Evolutionary conservation across 2,888 invertebrate genomes (phyloP), one percentile per base, ranked within the genome.

Genomic region (Yponomeuta malinellus): DNA sequence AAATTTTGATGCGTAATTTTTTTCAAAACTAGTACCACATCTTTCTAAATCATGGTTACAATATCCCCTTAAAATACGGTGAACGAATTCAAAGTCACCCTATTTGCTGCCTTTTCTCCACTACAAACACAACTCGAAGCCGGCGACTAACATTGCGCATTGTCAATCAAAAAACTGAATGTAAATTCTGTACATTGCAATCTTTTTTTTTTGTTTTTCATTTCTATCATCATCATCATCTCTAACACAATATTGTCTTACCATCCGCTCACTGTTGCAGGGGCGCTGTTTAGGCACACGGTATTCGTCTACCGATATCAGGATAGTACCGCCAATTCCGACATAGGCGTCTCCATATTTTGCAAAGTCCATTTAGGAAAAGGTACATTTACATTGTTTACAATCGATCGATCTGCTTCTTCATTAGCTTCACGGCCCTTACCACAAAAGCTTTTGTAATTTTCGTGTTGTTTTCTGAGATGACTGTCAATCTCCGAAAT

Each of bases 361-460:
- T 93, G 90, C 91, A 93, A 93, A 92, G 81, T 93, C 82, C 89
- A 91, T 89, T 87, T 93, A 92, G 93, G 93, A 91, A 90, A 92
- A 93, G 93, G 93, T 93, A 92, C 87, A 83, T 75, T 12, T 59
- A 15, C 52, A 59, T 59, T 74, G 59, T 71, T 48, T 71, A 71
- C 73, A 71, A 72, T 71, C 73, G 72, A 70, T 37, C 37, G 5
- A 37, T 37, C 8, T 73, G 68, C 69, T 48, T 69, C 63, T 37
- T n/a, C 64, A 71, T 65, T 23, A 43, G 29, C n/a, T 68, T 68
- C 52, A 59, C 12, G 98, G 98, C 98, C 10, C 97, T 98, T 59
- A 59, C 52, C 52, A 59, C 52, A 59, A 59, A 59, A 12, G 52
- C 52, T 59, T 59, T 59, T 12, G 52, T 5, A 1, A 43, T 43